These are phyloP conservation scores for Mantis religiosa DNA, from an alignment of 2,888 invertebrate genomes.

Conservation along the genomic window DNA sequence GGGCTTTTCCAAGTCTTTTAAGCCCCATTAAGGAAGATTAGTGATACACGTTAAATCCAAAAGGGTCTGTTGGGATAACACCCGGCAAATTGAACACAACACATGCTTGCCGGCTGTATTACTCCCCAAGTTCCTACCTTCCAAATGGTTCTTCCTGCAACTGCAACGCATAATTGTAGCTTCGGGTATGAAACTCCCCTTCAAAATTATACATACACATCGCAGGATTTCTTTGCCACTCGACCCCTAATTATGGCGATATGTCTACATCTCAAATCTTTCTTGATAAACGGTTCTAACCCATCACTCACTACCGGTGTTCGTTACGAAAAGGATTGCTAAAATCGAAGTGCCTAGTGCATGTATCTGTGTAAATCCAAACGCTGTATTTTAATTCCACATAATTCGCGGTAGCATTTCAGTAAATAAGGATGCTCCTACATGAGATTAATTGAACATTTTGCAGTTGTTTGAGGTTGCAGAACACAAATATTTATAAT, in stretches of 20 bases:
- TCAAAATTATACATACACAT: background rate
- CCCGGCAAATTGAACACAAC: background rate
- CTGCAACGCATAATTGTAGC: background rate
- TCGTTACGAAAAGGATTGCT: background rate
- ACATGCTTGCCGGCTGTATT: background rate
- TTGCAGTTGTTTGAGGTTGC: too few species aligned
- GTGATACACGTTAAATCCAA: background rate
- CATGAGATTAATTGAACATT: too few species aligned
- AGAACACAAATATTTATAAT: too few species aligned
- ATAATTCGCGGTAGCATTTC: too few species aligned
- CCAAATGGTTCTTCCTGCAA: background rate
- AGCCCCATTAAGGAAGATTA: background rate
- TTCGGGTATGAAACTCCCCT: background rate
- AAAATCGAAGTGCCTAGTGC: background rate
- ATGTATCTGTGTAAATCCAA: too few species aligned
- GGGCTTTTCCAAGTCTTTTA: background rate
- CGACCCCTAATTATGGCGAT: background rate
- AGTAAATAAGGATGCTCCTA: too few species aligned
- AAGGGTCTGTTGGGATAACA: background rate
- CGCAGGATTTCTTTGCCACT: background rate
- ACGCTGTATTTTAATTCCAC: too few species aligned
- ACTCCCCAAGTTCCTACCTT: background rate
- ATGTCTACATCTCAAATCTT: background rate
- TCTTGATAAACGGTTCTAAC: background rate
- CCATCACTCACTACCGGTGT: background rate